These are phyloP conservation scores for Pseudochirops cupreus DNA, from an alignment of 2,797 vertebrate genomes.

Conservation along the genomic window DNA sequence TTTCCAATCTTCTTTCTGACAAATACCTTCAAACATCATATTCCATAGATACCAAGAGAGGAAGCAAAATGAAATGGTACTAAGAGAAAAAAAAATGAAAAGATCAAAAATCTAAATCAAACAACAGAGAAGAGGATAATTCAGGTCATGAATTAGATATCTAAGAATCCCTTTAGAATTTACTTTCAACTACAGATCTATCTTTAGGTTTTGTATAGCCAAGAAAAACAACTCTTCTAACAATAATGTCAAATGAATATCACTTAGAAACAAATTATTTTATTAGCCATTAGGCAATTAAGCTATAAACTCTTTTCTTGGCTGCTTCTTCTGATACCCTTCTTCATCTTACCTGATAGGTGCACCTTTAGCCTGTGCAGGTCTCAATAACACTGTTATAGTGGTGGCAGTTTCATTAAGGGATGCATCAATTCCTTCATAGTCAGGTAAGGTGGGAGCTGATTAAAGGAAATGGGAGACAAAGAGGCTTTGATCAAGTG, in stretches of 20 bases:
- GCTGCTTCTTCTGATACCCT: not conserved
- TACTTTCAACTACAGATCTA: slow-evolving; percentile 58
- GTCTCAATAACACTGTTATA: slow-evolving; percentile 97
- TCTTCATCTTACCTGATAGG: slow-evolving; percentile 93
- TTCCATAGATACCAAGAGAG: slow-evolving; percentile 67
- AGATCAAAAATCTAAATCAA: slow-evolving; percentile 59
- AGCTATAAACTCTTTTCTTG: not conserved
- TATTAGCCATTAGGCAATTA: not conserved
- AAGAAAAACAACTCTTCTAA: slow-evolving; percentile 64
- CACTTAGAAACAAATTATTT: slow-evolving; percentile 42
- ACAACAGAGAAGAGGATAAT: slow-evolving; percentile 63
- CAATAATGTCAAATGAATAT: slow-evolving; percentile 31
- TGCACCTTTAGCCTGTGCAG: slow-evolving; percentile 97
- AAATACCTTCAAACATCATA: slow-evolving; percentile 79
- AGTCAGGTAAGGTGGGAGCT: slow-evolving; percentile 98
- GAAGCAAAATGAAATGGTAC: slow-evolving; percentile 78
- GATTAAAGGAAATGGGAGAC: slow-evolving; percentile 49
- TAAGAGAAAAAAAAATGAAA: slow-evolving; percentile 28
- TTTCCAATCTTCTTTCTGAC: slow-evolving; percentile 80
- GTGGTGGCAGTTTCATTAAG: slow-evolving; percentile 99
- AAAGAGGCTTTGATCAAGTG: slow-evolving; percentile 63
- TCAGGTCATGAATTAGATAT: slow-evolving; percentile 56
- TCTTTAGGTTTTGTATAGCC: slow-evolving; percentile 40
- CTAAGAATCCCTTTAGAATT: slow-evolving; percentile 52
- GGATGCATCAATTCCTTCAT: slow-evolving; percentile 95